Conservation (phyloP, 2,888 invertebrate genomes). For the Ectemnius continuus region DNA sequence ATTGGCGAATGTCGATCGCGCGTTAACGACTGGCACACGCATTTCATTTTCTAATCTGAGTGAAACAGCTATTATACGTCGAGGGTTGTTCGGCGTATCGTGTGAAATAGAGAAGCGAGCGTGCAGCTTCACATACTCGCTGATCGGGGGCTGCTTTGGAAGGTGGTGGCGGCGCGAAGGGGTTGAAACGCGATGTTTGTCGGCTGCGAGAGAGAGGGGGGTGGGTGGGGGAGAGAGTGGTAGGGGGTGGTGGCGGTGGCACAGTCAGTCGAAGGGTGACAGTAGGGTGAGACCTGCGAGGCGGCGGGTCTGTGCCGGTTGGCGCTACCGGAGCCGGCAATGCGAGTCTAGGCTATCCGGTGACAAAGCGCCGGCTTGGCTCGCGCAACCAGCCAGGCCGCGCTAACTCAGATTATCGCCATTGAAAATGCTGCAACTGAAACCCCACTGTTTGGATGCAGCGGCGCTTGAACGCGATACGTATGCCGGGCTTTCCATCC, state of each 20-base stretch:
- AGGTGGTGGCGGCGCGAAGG: constrained; percentile 37
- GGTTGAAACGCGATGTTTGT: constrained; percentile 37
- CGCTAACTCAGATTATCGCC: constrained; percentile 73
- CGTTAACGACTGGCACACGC: constrained; percentile 42
- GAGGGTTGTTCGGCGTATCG: constrained; percentile 42
- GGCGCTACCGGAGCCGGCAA: constrained; percentile 68
- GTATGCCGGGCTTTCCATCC: constrained; percentile 53
- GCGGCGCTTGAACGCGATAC: constrained; percentile 77
- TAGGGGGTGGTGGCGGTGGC: neutral
- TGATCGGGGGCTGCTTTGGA: constrained; percentile 30
- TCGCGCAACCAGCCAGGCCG: constrained; percentile 64
- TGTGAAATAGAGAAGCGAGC: constrained; percentile 20
- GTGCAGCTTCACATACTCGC: constrained; percentile 11
- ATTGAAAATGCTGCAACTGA: constrained; percentile 76
- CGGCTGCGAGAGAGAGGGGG: constrained; percentile 12
- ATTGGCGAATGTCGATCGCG: constrained; percentile 12
- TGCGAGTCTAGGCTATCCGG: constrained; percentile 76
- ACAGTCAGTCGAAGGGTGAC: neutral
- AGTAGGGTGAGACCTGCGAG: constrained; percentile 9
- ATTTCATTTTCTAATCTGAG: constrained; percentile 65
- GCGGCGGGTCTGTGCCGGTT: constrained; percentile 63
- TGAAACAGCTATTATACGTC: constrained; percentile 64
- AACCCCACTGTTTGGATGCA: constrained; percentile 76
- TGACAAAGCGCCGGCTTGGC: constrained; percentile 75
- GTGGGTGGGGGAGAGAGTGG: constrained; percentile 10